phyloP scores from a whole-genome alignment of 2,113 vertebrate species.

The Nanger granti region DNA sequence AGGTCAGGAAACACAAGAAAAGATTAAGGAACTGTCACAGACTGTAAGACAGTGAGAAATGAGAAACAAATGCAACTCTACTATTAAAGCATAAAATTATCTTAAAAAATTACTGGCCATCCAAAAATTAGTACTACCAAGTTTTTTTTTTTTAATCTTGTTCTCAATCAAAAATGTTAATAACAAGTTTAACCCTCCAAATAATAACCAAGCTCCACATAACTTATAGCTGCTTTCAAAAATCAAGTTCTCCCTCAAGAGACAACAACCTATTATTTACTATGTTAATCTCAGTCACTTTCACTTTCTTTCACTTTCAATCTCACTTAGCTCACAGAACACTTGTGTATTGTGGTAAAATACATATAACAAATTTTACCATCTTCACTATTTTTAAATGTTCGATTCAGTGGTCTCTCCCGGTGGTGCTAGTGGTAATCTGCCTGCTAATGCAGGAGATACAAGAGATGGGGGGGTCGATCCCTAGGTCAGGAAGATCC shows the following conservation, averaged over 20 bases:
- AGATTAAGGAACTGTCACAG: background rate
- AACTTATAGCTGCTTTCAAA: slow-evolving; percentile 7
- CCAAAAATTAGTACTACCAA: background rate
- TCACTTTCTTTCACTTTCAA: background rate
- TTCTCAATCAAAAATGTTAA: background rate
- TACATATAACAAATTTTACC: background rate
- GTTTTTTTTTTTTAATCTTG: background rate
- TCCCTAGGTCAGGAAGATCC: background rate
- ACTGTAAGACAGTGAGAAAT: background rate
- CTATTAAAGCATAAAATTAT: background rate
- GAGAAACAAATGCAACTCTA: background rate
- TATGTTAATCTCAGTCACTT: background rate
- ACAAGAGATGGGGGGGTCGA: background rate
- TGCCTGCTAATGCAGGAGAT: background rate
- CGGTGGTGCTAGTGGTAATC: background rate
- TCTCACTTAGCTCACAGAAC: background rate
- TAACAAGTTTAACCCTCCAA: background rate
- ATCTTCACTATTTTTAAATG: background rate
- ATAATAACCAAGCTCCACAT: background rate
- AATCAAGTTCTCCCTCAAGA: background rate
- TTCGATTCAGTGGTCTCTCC: background rate
- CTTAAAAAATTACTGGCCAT: background rate
- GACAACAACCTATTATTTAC: background rate
- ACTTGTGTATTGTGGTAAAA: background rate
- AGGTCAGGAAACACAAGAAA: background rate